phyloP scores from a whole-genome alignment of 2,888 invertebrate species.

The Uropetala carovei region DNA sequence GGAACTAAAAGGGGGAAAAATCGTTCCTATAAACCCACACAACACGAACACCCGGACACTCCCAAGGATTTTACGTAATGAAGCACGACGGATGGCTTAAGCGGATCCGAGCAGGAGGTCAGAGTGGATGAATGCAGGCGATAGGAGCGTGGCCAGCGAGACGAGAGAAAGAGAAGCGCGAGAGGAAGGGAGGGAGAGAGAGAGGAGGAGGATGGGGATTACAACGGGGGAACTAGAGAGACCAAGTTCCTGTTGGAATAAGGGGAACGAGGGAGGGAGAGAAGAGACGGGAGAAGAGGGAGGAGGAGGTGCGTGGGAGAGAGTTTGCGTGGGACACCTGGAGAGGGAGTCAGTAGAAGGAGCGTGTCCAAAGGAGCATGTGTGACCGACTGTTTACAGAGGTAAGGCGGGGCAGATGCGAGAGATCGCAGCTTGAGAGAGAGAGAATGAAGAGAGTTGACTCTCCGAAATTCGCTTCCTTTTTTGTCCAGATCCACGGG shows the following conservation, averaged over 20 bases:
- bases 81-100: constrained; percentile 25
- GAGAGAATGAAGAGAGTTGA: background rate
- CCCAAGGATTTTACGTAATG: constrained; percentile 47
- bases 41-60: background rate
- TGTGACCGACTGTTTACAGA: constrained; percentile 34
- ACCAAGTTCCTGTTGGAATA: background rate
- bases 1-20: background rate
- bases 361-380: constrained; percentile 32
- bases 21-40: background rate
- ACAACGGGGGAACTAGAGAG: background rate
- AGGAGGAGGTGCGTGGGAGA: constrained; percentile 13
- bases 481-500: background rate
- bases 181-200: background rate
- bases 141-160: background rate
- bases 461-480: background rate
- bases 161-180: background rate
- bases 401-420: background rate
- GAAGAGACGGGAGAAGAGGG: background rate
- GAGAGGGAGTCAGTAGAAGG: background rate
- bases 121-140: constrained; percentile 22
- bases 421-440: constrained; percentile 9
- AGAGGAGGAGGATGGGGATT: background rate
- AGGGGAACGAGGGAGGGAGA: background rate
- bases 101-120: constrained; percentile 20
- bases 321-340: constrained; percentile 10